Percentiles rank a stretch among this genome's conserved stretches.
Evolutionary conservation across 2,797 vertebrate genomes (phyloP).

Genomic region (Carcharodon carcharias): DNA sequence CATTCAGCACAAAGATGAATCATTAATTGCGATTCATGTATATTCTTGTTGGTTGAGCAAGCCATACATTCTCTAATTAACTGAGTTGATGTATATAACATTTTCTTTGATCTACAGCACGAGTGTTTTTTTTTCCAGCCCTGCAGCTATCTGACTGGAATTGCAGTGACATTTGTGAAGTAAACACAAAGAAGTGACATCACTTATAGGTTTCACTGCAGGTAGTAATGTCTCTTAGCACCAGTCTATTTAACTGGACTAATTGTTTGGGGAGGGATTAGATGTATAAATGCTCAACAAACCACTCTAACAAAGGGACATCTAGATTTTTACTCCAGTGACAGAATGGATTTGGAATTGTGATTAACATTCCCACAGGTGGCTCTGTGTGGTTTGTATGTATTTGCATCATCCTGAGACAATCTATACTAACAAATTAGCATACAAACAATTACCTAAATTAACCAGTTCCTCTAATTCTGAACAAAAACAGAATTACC

Average conservation of each 20-base stretch:
- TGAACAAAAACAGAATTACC: too few relatives aligned
- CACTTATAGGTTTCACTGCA: not conserved
- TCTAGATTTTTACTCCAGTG: not conserved
- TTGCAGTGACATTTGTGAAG: not conserved
- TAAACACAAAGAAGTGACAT: conserved; percentile 8
- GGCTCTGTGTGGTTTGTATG: not conserved
- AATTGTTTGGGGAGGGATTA: conserved; percentile 27
- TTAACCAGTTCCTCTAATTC: not conserved
- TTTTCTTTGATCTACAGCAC: not conserved
- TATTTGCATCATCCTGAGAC: not conserved
- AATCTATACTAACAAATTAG: not conserved
- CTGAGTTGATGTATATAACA: not conserved
- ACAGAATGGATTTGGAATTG: not conserved
- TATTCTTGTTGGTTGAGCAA: not conserved
- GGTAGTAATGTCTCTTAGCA: not conserved
- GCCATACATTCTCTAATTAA: conserved; percentile 15
- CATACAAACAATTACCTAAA: not conserved
- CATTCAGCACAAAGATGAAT: not conserved
- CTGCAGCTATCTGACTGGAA: not conserved
- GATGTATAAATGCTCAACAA: not conserved
- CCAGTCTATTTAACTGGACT: conserved; percentile 18
- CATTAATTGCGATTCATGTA: not conserved
- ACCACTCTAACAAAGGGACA: not conserved
- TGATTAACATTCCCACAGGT: not conserved
- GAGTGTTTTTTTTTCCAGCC: not conserved